Conservation (phyloP, 2,797 vertebrate genomes). For the Spea hammondii region DNA sequence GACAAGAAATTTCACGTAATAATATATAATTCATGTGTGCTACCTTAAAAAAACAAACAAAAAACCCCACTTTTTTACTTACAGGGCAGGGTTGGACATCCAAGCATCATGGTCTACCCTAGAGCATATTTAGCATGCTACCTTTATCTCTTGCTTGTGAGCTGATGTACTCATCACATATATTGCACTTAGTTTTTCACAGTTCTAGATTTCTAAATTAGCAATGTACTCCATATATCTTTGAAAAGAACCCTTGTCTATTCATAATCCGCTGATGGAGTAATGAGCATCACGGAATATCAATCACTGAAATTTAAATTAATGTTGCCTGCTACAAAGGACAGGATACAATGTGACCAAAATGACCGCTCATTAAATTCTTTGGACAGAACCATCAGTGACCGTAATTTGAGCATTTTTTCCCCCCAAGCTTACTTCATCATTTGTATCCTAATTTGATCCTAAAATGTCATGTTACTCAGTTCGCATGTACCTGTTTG, state of each 20-base stretch:
- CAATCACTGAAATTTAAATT: constrained; percentile 32
- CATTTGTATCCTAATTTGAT: neutral
- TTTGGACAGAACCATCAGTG: constrained; percentile 18
- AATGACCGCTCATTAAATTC: constrained; percentile 33
- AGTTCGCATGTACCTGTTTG: neutral
- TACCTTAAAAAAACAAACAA: no score
- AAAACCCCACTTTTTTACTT: no score
- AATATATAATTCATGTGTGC: no score
- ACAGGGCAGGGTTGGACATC: no score
- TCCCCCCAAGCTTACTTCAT: constrained; percentile 16
- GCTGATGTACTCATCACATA: no score
- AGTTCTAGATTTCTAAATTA: no score
- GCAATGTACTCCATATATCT: no score
- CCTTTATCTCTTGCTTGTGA: no score
- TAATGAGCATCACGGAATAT: constrained; percentile 26
- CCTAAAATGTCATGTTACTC: neutral
- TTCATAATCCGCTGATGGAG: constrained; percentile 1
- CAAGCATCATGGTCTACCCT: no score
- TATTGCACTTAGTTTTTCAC: no score
- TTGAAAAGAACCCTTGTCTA: constrained; percentile 11
- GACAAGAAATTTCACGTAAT: no score
- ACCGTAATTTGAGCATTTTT: constrained; percentile 14
- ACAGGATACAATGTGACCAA: constrained; percentile 19
- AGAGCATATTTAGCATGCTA: no score
- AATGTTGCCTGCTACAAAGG: constrained; percentile 15